phyloP scores from a whole-genome alignment of 2,888 invertebrate species.

The Leptopilina syphax region DNA sequence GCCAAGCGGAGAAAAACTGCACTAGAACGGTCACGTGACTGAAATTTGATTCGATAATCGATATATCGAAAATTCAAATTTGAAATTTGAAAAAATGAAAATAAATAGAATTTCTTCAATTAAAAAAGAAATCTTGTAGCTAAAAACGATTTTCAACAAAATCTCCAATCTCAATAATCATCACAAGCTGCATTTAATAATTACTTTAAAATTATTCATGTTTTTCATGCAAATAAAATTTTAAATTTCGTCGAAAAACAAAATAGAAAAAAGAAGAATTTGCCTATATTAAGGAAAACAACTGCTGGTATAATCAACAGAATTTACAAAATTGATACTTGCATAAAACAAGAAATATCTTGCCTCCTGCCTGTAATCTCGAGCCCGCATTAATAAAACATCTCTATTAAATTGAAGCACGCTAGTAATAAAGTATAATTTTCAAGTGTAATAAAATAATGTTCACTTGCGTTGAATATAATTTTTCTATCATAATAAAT shows the following conservation, averaged over 20 bases:
- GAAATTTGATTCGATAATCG: too few species aligned
- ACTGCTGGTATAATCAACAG: constrained; percentile 24
- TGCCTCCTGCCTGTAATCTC: background rate
- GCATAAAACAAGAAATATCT: background rate
- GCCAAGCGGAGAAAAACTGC: too few species aligned
- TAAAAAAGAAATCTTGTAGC: too few species aligned
- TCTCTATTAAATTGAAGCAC: constrained; percentile 4
- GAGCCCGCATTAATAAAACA: background rate
- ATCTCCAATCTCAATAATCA: too few species aligned
- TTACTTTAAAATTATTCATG: background rate
- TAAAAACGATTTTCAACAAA: too few species aligned
- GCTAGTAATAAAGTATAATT: constrained; percentile 2
- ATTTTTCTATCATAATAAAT: background rate
- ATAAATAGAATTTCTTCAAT: too few species aligned
- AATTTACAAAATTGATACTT: constrained; percentile 2
- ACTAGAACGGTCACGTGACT: too few species aligned
- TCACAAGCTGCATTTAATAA: too few species aligned
- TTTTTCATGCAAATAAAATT: background rate
- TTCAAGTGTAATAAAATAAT: background rate
- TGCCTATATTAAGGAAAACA: background rate
- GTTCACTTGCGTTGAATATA: background rate
- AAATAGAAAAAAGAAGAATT: background rate
- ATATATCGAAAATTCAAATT: too few species aligned
- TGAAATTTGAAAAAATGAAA: too few species aligned
- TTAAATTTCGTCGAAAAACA: background rate